Base-by-base conservation (phyloP, 2,797 vertebrate species). In the Pseudochirops corinnae region DNA sequence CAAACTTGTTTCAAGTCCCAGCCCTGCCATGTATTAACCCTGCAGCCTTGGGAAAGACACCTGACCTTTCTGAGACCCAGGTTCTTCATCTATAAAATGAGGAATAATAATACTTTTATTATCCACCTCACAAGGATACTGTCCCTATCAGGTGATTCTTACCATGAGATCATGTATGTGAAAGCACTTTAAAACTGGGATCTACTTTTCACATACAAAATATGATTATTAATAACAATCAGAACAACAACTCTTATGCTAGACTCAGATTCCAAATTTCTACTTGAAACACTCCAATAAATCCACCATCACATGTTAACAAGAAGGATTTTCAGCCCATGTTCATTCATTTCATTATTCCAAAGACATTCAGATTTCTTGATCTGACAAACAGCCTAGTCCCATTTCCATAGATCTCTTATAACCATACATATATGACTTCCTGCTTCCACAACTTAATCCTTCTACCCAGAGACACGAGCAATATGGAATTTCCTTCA, bases 291-390 rank as follows among this genome's bases (percentile, higher is more conserved):
- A 93, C 33, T 33, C 55, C 50, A 52, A 95, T 60, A 93, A 26
- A 55, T 4, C 29, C 58, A 95, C 55, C 26, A 94, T 67, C 14
- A 74, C 18, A 67, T 0, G 29, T 82, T 90, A 29, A 92, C 90
- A 67, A 1, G 18, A 82, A 93, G 67, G 57, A 33, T 90, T 24
- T 60, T 97, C 46, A 60, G 24, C 53, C 46, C 46, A 29, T 91
- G 31, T 29, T 90, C 26, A 29, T 91, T 29, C 92, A 92, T 55
- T 33, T 92, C n/a, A 11, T 93, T 91, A 90, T 92, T 91, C 12
- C 53, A 52, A 90, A 26, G 56, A 90, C 33, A 12, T 0, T 33
- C 67, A 58, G 95, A 98, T 98, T 96, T 98, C 98, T 97, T 92
- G 98, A 93, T 91, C 67, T 90, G 93, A 97, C 93, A 90, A 97